Evolutionary conservation across 2,888 invertebrate species (phyloP), one percentile per base, ranked within the genome.

Genomic region (Cybosia mesomella): DNA sequence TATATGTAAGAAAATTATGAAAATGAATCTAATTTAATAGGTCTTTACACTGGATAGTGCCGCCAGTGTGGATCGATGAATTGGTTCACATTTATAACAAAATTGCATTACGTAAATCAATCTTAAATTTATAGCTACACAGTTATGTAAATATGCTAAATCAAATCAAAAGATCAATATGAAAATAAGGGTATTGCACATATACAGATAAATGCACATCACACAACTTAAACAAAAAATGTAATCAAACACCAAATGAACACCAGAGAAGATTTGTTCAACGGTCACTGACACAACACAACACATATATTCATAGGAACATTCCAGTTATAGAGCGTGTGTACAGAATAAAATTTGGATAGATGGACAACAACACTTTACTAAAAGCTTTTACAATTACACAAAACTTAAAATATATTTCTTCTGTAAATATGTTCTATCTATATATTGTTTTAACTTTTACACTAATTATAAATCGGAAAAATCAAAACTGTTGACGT

Each of bases 261-360:
- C 64, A 70, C 59, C 62, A 67, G 70, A 70, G 60, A 65, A 28
- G 28, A 28, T 28, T 66, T 66, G 61, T 32, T n/a, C 32, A 66
- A 58, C 74, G 80, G 80, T 81, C 78, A 81, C 59, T 80, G 80
- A 80, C 78, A 70, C 67, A 61, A 53, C 59, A 49, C 49, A 18
- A 3, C 18, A 21, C 8, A 43, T 21, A 28, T 57, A 55, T 57
- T 58, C 67, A 53, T 64, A 69, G 58, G 61, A 67, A 58, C 63
- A 63, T 60, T 64, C 64, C 54, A 13, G 28, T 18, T 24, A 24
- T 59, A 49, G 55, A 24, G 61, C 18, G 18, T 58, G 32, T 58
- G 58, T 18, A 58, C 34, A 32, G 13, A 32, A 58, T 15, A 13
- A n/a, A 55, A 57, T 53, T 57, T 24, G 49, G 18, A 24, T 28